Conservation (phyloP, 2,888 invertebrate genomes). For the Ferrisia virgata region DNA sequence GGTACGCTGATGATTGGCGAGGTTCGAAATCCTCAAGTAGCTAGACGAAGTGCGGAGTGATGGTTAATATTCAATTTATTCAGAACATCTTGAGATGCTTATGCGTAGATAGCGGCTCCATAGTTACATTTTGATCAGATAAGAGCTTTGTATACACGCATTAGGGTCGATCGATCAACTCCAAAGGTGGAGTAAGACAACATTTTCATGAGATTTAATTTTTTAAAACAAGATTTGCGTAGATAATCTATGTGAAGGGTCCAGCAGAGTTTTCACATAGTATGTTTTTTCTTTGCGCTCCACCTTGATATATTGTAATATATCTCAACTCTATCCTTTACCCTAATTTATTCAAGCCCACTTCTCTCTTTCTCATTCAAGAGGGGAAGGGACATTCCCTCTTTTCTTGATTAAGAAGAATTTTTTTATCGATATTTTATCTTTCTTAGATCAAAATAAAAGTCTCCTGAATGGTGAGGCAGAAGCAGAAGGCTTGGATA, state of each 20-base stretch:
- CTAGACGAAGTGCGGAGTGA: neutral
- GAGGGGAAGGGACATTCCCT: no score
- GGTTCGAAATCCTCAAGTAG: neutral
- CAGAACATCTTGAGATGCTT: neutral
- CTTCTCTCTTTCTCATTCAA: no score
- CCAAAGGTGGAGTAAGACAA: neutral
- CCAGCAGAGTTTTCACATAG: neutral
- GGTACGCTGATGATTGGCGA: neutral
- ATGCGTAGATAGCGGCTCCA: neutral
- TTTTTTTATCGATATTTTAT: no score
- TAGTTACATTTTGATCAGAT: constrained; percentile 30
- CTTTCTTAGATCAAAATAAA: no score
- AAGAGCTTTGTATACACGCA: neutral
- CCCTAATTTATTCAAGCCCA: no score
- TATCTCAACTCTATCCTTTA: no score
- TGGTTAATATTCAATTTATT: neutral
- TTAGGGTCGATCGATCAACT: neutral
- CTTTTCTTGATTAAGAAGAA: no score
- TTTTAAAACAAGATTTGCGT: neutral
- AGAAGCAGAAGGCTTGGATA: no score
- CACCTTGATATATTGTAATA: no score
- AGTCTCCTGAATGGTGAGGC: no score
- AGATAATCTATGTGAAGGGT: constrained; percentile 3
- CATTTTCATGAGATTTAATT: constrained; percentile 27
- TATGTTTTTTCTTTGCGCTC: no score